Evolutionary conservation across 37 sponge, comb jelly and placozoan species (phyloP), one percentile per base, ranked within the genome.

Genomic region (Cladorhizidae sp.): DNA sequence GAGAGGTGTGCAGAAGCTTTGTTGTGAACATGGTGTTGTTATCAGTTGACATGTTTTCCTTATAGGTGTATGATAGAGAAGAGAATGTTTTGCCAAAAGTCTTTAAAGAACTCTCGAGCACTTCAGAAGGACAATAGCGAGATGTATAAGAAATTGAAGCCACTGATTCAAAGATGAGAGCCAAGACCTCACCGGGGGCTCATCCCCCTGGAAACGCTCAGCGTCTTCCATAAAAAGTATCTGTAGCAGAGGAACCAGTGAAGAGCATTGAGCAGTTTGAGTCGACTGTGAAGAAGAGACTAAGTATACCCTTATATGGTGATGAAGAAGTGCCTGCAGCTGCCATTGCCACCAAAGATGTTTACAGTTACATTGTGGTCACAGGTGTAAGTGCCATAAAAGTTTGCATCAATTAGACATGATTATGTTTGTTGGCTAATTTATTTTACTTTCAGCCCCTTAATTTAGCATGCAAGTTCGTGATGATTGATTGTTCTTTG

Each of bases 71-170:
- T 37, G 69, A 5, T 56, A 84, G 61, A 64, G 70, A 62, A 84
- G 36, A 57, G 85, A 84, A 52, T 52, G 14, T n/a, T n/a, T n/a
- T 84, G 85, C 75, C 84, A 84, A 2, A 70, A 67, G 35, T 64
- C 85, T 35, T 41, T 80, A 57, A 85, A 89, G 55, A 89, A 69
- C 68, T 52, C 77, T 0, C 42, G 80, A 0, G 54, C 77, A 29
- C 35, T 63, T 64, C 84, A 85, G 36, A 81, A 87, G 73, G 28
- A 29, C 14, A 85, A 87, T 57, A 56, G 26, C 41, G 77, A 74
- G n/a, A 50, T 92, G 81, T 87, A 92, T 35, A 40, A 80, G 26
- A 79, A 70, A 26, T 77, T 89, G 32, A 89, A 75, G 74, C 81
- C 85, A 1, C 41, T 84, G 25, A 35, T 18, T 32, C 57, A 23